A percentile compares a stretch with the other conserved stretches of the same genome.
phyloP scores from a whole-genome alignment of 2,888 invertebrate species.

The Cataglyphis cursor region DNA sequence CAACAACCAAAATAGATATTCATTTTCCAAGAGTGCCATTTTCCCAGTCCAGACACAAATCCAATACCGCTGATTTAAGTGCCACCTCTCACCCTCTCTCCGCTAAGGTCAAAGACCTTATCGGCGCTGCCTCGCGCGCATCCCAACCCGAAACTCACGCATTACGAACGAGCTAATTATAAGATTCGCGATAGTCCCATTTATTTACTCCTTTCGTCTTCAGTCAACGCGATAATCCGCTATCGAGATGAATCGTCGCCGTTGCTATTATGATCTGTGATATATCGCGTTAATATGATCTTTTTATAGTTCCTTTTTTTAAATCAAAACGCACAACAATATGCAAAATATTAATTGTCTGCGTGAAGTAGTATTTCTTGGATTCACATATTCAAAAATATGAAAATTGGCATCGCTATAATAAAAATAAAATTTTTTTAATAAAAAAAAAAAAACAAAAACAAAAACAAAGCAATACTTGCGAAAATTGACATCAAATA shows the following conservation, averaged over 20 bases:
- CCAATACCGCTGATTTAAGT: conserved; percentile 75
- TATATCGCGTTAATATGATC: neutral
- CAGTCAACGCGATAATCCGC: neutral
- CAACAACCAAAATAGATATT: conserved; percentile 83
- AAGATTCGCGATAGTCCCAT: conserved; percentile 22
- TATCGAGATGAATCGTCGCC: neutral
- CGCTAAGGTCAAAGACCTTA: conserved; percentile 68
- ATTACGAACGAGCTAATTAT: conserved; percentile 21
- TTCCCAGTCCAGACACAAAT: conserved; percentile 76
- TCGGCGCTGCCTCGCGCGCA: neutral
- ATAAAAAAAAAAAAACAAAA: neutral
- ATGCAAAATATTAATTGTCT: neutral
- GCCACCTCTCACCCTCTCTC: conserved; percentile 7
- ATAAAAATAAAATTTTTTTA: neutral
- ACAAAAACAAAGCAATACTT: neutral
- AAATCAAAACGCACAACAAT: neutral
- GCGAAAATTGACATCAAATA: neutral
- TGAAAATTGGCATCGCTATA: neutral
- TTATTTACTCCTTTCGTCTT: conserved; percentile 1
- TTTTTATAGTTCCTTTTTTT: neutral
- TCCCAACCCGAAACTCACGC: conserved; percentile 1
- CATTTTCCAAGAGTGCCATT: conserved; percentile 78
- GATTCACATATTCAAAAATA: neutral
- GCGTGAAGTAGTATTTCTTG: neutral
- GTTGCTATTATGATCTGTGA: neutral